phyloP scores from a whole-genome alignment of 2,113 vertebrate genomes.

The Bubo scandiacus region DNA sequence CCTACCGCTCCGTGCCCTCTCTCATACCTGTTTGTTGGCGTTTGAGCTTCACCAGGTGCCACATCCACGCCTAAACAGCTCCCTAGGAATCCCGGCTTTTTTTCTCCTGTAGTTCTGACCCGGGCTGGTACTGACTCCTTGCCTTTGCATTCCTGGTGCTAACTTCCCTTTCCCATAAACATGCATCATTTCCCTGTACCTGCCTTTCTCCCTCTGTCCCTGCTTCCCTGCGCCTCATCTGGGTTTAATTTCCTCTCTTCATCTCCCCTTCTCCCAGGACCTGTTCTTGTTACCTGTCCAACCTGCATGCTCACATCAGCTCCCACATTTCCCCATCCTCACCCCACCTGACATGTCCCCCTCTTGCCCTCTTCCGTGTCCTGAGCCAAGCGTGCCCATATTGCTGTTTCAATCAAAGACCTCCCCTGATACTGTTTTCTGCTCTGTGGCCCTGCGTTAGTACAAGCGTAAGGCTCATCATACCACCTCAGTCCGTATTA shows the following conservation, averaged over 20 bases:
- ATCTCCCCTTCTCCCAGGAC: neutral
- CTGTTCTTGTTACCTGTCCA: neutral
- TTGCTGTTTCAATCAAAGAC: neutral
- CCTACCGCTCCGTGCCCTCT: too few species aligned
- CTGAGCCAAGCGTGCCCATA: accelerated
- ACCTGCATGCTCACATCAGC: neutral
- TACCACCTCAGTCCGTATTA: neutral
- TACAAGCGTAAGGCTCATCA: neutral
- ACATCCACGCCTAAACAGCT: accelerated
- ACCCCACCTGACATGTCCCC: neutral
- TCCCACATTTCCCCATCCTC: accelerated
- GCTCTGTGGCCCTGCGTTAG: neutral
- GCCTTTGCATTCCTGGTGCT: neutral
- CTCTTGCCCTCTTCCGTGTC: neutral
- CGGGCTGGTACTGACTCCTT: neutral
- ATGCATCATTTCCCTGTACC: neutral
- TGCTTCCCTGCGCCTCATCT: neutral
- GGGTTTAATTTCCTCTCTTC: neutral
- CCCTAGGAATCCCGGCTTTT: accelerated
- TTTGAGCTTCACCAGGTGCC: neutral
- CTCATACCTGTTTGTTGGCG: neutral
- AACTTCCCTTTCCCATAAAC: too few species aligned
- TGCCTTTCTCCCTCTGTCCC: neutral
- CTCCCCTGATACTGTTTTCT: accelerated
- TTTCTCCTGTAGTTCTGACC: neutral